Evolutionary conservation across 2,888 invertebrate species (phyloP).

Genomic region (Apamea epomidion): DNA sequence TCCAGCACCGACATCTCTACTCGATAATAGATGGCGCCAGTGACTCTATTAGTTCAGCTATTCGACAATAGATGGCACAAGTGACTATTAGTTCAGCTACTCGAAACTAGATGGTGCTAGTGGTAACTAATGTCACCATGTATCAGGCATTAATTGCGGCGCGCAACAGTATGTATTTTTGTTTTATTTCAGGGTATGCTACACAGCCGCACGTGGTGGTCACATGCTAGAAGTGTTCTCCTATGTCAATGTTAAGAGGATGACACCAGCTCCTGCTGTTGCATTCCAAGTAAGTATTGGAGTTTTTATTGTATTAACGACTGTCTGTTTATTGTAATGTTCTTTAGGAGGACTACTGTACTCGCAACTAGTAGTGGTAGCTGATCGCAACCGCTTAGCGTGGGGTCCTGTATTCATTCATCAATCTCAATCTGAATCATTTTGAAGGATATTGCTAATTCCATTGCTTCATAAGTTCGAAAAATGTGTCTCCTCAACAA

Average conservation of each 20-base stretch:
- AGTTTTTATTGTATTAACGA: not conserved
- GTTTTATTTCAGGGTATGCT: constrained; percentile 92
- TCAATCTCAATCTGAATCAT: too few species aligned
- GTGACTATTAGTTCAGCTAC: too few species aligned
- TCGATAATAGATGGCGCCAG: too few species aligned
- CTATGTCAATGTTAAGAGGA: constrained; percentile 93
- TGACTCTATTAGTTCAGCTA: too few species aligned
- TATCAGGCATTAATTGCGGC: too few species aligned
- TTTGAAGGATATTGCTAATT: too few species aligned
- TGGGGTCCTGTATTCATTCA: not conserved
- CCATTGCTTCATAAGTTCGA: too few species aligned
- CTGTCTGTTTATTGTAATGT: not conserved
- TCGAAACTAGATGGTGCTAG: too few species aligned
- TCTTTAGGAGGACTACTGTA: not conserved
- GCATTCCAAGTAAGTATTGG: constrained; percentile 92
- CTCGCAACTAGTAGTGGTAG: not conserved
- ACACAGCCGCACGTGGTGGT: constrained; percentile 95
- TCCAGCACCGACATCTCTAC: too few species aligned
- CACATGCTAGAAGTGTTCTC: constrained; percentile 95
- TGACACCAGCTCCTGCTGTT: constrained; percentile 96
- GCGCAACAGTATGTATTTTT: constrained; percentile 28
- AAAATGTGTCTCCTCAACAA: too few species aligned
- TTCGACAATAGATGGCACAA: too few species aligned
- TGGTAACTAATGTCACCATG: too few species aligned
- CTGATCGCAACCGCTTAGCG: not conserved